These are phyloP conservation scores for Lathronympha strigana DNA, from an alignment of 2,888 invertebrate species.

Conservation along the genomic window DNA sequence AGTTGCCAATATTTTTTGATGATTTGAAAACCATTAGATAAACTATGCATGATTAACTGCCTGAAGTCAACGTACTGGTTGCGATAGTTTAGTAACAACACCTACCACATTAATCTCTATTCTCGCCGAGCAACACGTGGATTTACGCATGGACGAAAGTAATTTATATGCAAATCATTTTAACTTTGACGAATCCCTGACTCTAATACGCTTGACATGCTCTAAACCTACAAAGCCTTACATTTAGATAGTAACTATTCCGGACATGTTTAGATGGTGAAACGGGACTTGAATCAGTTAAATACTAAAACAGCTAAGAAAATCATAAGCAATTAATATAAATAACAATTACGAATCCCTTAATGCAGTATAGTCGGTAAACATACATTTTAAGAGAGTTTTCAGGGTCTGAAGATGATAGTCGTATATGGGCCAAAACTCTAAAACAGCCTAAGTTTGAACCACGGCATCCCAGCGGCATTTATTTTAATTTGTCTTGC, in stretches of 20 bases:
- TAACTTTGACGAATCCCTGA: slow-evolving; percentile 78
- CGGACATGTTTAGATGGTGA: slow-evolving; percentile 16
- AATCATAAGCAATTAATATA: neutral
- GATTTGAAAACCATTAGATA: neutral
- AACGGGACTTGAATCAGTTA: slow-evolving; percentile 11
- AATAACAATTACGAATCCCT: too few relatives aligned
- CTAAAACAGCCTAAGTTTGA: too few relatives aligned
- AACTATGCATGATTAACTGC: neutral
- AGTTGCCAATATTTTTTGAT: too few relatives aligned
- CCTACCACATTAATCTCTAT: slow-evolving; percentile 81
- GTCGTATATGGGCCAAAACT: too few relatives aligned
- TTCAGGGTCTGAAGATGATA: too few relatives aligned
- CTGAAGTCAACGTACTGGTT: slow-evolving; percentile 6
- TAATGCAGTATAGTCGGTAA: too few relatives aligned
- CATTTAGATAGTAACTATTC: slow-evolving; percentile 64
- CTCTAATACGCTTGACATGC: slow-evolving; percentile 70
- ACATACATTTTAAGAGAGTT: too few relatives aligned
- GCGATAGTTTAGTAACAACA: slow-evolving; percentile 54
- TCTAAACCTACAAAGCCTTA: slow-evolving; percentile 61
- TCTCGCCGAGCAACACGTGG: slow-evolving; percentile 80
- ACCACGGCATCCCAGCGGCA: too few relatives aligned
- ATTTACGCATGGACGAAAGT: slow-evolving; percentile 80
- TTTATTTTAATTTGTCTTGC: too few relatives aligned
- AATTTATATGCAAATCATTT: slow-evolving; percentile 83
- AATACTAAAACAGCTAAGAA: neutral